Percentiles rank a stretch among this genome's conserved stretches.
Evolutionary conservation across 2,888 invertebrate species (phyloP).

Genomic region (Apamea epomidion): DNA sequence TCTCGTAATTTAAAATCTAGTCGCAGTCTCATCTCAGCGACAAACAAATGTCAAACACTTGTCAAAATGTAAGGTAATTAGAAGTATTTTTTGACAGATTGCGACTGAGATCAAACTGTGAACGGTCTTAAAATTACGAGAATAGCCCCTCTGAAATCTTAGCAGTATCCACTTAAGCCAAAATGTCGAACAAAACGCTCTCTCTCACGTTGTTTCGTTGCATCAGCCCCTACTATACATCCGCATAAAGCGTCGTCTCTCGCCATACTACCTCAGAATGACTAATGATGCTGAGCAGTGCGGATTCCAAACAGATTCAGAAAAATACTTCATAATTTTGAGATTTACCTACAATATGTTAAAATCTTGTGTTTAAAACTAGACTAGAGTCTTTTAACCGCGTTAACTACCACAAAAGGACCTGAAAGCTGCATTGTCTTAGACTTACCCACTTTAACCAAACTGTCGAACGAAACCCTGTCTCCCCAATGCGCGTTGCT

Average conservation of each 20-base stretch:
- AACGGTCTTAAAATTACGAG: no score
- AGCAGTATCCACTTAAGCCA: background rate
- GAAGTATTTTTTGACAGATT: no score
- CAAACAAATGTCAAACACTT: no score
- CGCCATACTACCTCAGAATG: background rate
- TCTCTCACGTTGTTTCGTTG: slow-evolving; percentile 69
- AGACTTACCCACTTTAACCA: slow-evolving; percentile 1
- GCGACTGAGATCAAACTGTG: no score
- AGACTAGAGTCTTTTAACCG: background rate
- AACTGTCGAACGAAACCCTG: slow-evolving; percentile 38
- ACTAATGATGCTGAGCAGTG: background rate
- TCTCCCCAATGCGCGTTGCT: slow-evolving; percentile 53
- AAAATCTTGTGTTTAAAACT: background rate
- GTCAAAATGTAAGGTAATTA: no score
- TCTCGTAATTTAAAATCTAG: no score
- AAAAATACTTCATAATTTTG: background rate
- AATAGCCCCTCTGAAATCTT: no score
- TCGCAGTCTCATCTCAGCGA: no score
- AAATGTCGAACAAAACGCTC: slow-evolving; percentile 21
- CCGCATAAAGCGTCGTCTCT: background rate
- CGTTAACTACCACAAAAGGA: background rate
- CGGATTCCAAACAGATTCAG: slow-evolving; percentile 1
- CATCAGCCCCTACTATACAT: slow-evolving; percentile 64
- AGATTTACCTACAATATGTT: background rate
- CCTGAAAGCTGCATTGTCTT: background rate